Evolutionary conservation across 1,140 invertebrate species (phyloP), one percentile per base, ranked within the genome.

Genomic region (Diorhabda sublineata): DNA sequence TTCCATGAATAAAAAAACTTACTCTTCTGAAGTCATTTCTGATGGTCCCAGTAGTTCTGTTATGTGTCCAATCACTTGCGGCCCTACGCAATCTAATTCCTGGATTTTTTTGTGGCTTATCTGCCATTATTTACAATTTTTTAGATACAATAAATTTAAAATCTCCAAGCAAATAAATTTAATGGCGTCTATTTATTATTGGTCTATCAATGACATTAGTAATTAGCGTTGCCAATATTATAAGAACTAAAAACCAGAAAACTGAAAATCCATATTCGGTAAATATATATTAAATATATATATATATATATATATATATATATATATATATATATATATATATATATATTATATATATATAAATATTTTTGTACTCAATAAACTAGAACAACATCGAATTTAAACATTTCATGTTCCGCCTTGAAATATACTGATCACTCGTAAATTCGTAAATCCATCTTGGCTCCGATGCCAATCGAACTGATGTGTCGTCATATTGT

Each of bases 11-110:
- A 26, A 26, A n/a, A n/a, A 42, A 63, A 63, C 61, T 63, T 43
- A 66, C 64, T 42, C n/a, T 66, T 43, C 64, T n/a, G 26, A 66
- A 66, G 56, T 66, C 64, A 58, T 41, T 66, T 56, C 64, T 66
- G 3, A 66, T 8, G 43, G 64, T 42, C 44, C 56, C 64, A 8
- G 52, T 41, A 6, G 64, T 41, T 42, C 26, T 5, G 26, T 58
- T 58, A 43, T 66, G 64, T 4, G 64, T 57, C 42, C 56, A 5
- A 41, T 66, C 64, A 66, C 64, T 66, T 66, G n/a, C 58, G 42
- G 64, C 64, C 58, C 64, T 11, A 43, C n/a, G n/a, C n/a, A n/a
- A 41, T 4, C 64, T 63, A 43, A 7, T 8, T 44, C 9, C 61
- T 44, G 61, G 11, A 42, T 44, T 63, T 62, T 41, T 60, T 2